These are phyloP conservation scores for Epinephelus coioides DNA, from an alignment of 2,797 vertebrate genomes.

Conservation along the genomic window DNA sequence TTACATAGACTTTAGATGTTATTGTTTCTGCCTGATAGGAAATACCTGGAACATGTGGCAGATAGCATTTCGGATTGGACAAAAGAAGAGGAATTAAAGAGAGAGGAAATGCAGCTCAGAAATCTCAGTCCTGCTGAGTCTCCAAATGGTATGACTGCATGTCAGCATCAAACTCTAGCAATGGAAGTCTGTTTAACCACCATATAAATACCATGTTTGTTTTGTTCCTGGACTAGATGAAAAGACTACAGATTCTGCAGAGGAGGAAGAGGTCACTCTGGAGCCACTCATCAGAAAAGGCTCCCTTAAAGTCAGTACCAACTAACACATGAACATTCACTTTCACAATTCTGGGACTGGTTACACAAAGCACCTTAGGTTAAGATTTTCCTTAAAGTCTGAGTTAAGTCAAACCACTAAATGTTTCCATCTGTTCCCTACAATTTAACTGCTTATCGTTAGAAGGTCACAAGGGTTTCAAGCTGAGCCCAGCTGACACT, in stretches of 20 bases:
- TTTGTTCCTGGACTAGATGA: constrained; percentile 44
- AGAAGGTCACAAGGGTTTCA: background rate
- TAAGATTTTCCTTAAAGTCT: no score
- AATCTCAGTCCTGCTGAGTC: constrained; percentile 8
- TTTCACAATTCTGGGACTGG: background rate
- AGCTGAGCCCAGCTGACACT: background rate
- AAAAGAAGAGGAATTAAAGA: constrained; percentile 86
- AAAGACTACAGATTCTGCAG: background rate
- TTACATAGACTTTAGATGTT: background rate
- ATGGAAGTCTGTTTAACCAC: accelerated
- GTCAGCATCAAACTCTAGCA: constrained; percentile 6
- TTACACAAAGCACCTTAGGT: no score
- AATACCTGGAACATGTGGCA: constrained; percentile 91
- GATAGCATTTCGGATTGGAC: constrained; percentile 88
- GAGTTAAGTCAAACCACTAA: background rate
- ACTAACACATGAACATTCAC: background rate
- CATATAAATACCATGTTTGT: background rate
- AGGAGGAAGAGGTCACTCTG: constrained; percentile 21
- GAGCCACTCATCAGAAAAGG: constrained; percentile 86
- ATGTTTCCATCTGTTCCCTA: background rate
- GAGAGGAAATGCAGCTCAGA: constrained; percentile 62
- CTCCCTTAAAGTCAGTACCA: constrained; percentile 92
- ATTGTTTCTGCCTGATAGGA: constrained; percentile 77
- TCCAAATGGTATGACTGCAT: constrained; percentile 48
- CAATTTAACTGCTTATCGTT: background rate